Base-by-base conservation (phyloP, 1,140 invertebrate genomes). In the Hirudo medicinalis region DNA sequence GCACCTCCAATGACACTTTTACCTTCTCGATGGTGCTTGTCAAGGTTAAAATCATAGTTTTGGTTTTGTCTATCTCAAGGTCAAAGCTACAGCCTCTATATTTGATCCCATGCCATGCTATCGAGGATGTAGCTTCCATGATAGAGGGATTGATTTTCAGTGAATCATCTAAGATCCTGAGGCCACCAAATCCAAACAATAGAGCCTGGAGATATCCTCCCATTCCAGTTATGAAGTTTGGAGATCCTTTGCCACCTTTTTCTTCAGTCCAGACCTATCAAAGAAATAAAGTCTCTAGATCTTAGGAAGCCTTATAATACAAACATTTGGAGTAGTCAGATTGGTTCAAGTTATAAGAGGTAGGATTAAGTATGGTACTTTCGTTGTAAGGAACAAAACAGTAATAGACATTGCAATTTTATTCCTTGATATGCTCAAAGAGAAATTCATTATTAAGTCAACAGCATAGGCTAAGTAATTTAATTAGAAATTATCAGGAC, bases 161-260 rank as follows among this genome's bases (percentile, higher is more conserved):
- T 32, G 36, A 27, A 15, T 76, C 71, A 6, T 54, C 17, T 13
- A 69, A 67, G 20, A 78, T 70, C n/a, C 82, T 74, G 19, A 82
- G 20, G 43, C 82, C 82, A 8, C 76, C 80, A 75, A 81, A 83
- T 11, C 82, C 82, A 72, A 78, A 82, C 0, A 83, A 53, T 17
- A 83, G 70, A 0, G 78, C 73, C 71, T 83, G 82, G 0, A 83
- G 75, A 60, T 82, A 81, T 25, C 82, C 82, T 5, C 82, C 82
- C 73, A 78, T 78, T 54, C 83, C 84, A 19, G 84, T 84, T 27
- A 83, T 80, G 73, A 84, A 85, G 72, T 85, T 85, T 15, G 79
- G 76, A n/a, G 82, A 82, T 11, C 84, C 84, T 20, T 73, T 72
- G 32, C 80, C 80, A 54, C 79, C 76, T 22, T 78, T 73, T 32